Evolutionary conservation across 2,888 invertebrate genomes (phyloP).

Genomic region (Chloroclystis v-ata): DNA sequence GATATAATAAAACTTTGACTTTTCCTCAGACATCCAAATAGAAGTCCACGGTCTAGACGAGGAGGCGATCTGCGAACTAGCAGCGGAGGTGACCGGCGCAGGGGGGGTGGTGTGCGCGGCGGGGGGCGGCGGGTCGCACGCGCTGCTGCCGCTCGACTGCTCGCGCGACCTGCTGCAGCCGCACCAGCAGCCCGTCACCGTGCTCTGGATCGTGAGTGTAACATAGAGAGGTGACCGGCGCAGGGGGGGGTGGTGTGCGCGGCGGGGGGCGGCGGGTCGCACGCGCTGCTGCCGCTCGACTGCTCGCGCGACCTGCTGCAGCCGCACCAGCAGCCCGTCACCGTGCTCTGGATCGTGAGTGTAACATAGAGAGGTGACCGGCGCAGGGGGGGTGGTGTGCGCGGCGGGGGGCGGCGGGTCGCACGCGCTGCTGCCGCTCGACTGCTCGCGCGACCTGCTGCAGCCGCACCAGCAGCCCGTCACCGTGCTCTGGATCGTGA

Average conservation of each 20-base stretch:
- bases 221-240: no score
- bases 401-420: constrained; percentile 49
- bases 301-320: no score
- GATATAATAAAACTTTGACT: no score
- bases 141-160: constrained; percentile 64
- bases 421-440: constrained; percentile 60
- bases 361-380: constrained; percentile 42
- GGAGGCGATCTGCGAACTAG: constrained; percentile 68
- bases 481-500: constrained; percentile 84
- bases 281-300: no score
- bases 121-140: constrained; percentile 49
- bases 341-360: constrained; percentile 83
- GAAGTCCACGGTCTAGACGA: constrained; percentile 73
- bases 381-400: constrained; percentile 56
- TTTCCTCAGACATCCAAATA: constrained; percentile 50
- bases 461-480: constrained; percentile 79
- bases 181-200: constrained; percentile 82
- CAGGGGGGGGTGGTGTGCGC: no score
- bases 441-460: constrained; percentile 52
- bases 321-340: no score
- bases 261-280: no score
- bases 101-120: constrained; percentile 54
- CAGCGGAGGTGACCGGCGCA: constrained; percentile 56
- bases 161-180: constrained; percentile 52
- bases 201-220: constrained; percentile 82